Percentiles rank a stretch among this genome's conserved stretches.
These are phyloP conservation scores for Drosophila macrospina DNA, from an alignment of 2,888 invertebrate species.

Conservation along the genomic window DNA sequence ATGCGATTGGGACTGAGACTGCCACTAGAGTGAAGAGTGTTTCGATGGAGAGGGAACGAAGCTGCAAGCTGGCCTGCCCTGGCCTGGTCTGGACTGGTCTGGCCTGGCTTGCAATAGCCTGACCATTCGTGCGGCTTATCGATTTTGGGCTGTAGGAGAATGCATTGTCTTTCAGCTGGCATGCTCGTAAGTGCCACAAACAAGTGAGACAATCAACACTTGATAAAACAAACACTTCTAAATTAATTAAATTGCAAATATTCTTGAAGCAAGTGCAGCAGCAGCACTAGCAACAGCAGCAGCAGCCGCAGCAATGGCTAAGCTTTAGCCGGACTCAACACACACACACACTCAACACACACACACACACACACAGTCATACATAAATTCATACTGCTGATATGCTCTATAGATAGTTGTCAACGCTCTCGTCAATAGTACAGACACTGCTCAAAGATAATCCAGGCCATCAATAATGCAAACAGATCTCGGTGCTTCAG, in stretches of 20 bases:
- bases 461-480: slow-evolving; percentile 79
- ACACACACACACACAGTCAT: not conserved
- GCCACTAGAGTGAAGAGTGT: not conserved
- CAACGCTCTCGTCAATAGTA: slow-evolving; percentile 62
- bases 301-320: slow-evolving; percentile 20
- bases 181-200: slow-evolving; percentile 75
- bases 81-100: too few relatives aligned
- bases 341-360: not conserved
- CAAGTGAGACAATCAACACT: slow-evolving; percentile 81
- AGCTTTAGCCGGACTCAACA: slow-evolving; percentile 37
- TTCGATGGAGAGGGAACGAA: not conserved
- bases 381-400: slow-evolving; percentile 9
- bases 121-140: slow-evolving; percentile 74
- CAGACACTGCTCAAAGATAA: slow-evolving; percentile 65
- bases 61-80: not conserved
- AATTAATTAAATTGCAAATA: slow-evolving; percentile 82
- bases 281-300: slow-evolving; percentile 9
- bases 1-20: slow-evolving; percentile 24
- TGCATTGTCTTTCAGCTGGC: slow-evolving; percentile 61
- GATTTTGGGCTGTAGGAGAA: slow-evolving; percentile 56
- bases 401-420: slow-evolving; percentile 50
- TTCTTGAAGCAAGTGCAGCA: slow-evolving; percentile 68
- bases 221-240: slow-evolving; percentile 82
- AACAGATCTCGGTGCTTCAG: slow-evolving; percentile 64
- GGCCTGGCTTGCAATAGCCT: slow-evolving; percentile 25